Conservation (phyloP, 2,113 vertebrate genomes). For the Sisor rabdophorus region DNA sequence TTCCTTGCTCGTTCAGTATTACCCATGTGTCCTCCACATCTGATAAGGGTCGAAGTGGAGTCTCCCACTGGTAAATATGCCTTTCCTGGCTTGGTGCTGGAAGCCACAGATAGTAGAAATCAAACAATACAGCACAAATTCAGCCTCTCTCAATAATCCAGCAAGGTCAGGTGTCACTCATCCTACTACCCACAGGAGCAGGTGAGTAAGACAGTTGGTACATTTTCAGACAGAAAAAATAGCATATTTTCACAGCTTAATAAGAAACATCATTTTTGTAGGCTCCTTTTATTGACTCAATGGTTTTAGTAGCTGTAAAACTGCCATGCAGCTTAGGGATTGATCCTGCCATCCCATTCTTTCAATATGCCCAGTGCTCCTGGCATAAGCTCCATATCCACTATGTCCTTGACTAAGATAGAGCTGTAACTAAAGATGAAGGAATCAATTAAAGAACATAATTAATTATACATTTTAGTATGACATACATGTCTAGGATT, state of each 20-base stretch:
- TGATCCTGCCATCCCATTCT: neutral
- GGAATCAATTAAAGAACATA: neutral
- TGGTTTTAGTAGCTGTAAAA: neutral
- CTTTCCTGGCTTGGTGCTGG: constrained; percentile 32
- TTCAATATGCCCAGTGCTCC: neutral
- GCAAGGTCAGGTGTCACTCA: constrained; percentile 39
- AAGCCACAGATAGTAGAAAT: constrained; percentile 44
- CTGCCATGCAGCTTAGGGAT: neutral
- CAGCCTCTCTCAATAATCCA: constrained; percentile 42
- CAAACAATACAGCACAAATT: constrained; percentile 43
- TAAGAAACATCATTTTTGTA: neutral
- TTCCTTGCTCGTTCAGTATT: constrained; percentile 55
- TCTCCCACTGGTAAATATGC: constrained; percentile 44
- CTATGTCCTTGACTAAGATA: neutral
- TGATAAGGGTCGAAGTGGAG: constrained; percentile 42
- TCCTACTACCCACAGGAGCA: neutral
- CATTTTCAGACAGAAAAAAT: constrained; percentile 14
- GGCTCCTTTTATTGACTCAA: neutral
- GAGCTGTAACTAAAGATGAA: neutral
- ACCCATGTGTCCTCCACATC: constrained; percentile 39
- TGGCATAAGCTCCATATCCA: neutral
- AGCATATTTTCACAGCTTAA: neutral
- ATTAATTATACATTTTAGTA: neutral
- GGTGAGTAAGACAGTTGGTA: constrained; percentile 5
- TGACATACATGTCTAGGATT: neutral